Evolutionary conservation across 2,888 invertebrate genomes (phyloP), one percentile per base, ranked within the genome.

Genomic region (Drosophila kuntzei): DNA sequence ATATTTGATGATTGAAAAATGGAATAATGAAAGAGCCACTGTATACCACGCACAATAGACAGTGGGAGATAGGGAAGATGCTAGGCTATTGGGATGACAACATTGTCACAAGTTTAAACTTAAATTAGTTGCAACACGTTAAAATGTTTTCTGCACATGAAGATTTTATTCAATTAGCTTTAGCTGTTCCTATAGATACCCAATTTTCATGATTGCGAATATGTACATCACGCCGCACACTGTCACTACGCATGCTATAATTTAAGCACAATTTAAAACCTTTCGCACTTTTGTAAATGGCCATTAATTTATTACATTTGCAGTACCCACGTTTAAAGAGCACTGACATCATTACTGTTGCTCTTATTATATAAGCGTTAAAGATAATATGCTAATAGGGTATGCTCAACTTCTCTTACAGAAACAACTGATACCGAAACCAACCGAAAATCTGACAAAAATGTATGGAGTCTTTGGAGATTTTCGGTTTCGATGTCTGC

Each of bases 271-370:
- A 84, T 77, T 84, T 64, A 78, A 71, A 75, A 71, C 67, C 59
- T 67, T 84, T 74, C 71, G 61, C 73, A 64, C 60, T 51, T 46
- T 65, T 68, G 71, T 66, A 74, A 78, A 80, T 84, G 85, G 74
- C 61, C 71, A 53, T 59, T 80, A 72, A 82, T 79, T 79, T 80
- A 80, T 80, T 80, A 67, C 65, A 67, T 76, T 83, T 76, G 60
- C 70, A 69, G 65, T 55, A 50, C 62, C 76, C 58, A 34, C 50
- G 34, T 43, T 41, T 41, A 60, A 61, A 27, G 27, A 62, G 51
- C 50, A 34, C 49, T 44, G 32, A 18, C 39, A 25, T n/a, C n/a
- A 16, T 18, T 22, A 16, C n/a, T 59, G 51, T 14, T 5, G 11
- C 27, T 29, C 1, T 43, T 9, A 36, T 8, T 55, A 7, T 46